A percentile compares a stretch with the other conserved stretches of the same genome.
Conservation (phyloP, 2,797 vertebrate species). For the Galaxias olidus region DNA sequence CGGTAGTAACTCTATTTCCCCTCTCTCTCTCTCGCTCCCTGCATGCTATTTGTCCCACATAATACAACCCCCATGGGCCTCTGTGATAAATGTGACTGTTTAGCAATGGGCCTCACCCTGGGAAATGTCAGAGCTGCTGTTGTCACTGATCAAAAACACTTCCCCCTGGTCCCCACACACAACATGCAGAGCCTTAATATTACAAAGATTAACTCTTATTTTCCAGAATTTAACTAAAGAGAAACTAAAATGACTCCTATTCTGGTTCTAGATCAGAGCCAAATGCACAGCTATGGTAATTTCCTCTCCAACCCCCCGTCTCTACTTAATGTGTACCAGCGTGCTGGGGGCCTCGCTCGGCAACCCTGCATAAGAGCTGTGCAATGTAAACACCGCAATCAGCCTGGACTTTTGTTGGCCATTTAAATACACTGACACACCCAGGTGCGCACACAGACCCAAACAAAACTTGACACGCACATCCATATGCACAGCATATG, state of each 20-base stretch:
- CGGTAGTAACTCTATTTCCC: not conserved
- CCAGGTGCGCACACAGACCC: slow-evolving; percentile 21
- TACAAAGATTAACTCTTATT: too few species aligned
- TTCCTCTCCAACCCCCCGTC: not conserved
- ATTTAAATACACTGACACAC: slow-evolving; percentile 56
- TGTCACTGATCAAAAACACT: slow-evolving; percentile 5
- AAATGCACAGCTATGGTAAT: not conserved
- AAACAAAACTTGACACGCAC: not conserved
- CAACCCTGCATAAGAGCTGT: slow-evolving; percentile 46
- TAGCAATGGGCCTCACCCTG: not conserved
- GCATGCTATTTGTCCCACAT: not conserved
- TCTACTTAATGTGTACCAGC: slow-evolving; percentile 19
- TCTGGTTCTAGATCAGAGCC: too few species aligned
- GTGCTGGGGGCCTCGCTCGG: slow-evolving; percentile 35
- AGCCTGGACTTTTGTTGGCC: slow-evolving; percentile 35
- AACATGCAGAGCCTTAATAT: not conserved
- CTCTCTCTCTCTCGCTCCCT: slow-evolving; percentile 1
- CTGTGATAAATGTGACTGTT: slow-evolving; percentile 7
- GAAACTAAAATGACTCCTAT: too few species aligned
- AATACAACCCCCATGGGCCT: not conserved
- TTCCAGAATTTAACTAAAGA: too few species aligned
- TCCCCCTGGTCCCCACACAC: slow-evolving; percentile 18
- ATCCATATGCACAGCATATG: not conserved
- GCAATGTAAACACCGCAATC: slow-evolving; percentile 55
- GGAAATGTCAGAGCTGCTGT: slow-evolving; percentile 7